Conservation (phyloP, 2,888 invertebrate genomes). For the Andrena praecox region DNA sequence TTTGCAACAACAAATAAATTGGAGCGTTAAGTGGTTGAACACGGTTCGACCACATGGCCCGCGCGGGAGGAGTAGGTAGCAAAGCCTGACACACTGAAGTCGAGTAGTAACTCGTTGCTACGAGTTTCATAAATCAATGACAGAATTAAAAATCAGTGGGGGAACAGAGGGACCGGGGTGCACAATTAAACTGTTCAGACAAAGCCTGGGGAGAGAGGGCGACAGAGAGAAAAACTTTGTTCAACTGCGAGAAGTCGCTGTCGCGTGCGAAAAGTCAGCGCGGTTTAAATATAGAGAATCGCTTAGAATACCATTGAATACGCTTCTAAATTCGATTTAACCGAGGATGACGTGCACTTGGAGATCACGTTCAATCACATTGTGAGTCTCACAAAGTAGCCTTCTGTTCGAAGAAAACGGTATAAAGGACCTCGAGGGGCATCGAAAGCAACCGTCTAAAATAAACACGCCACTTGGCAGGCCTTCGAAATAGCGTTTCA, state of each 20-base stretch:
- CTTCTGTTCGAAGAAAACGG: conserved; percentile 51
- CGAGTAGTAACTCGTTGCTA: not conserved
- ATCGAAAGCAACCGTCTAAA: conserved; percentile 61
- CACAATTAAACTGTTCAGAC: not conserved
- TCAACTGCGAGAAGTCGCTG: not conserved
- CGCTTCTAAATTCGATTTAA: conserved; percentile 4
- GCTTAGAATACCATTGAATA: conserved; percentile 15
- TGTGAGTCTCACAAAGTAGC: conserved; percentile 42
- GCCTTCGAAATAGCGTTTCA: conserved; percentile 61
- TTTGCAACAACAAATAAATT: conserved; percentile 34
- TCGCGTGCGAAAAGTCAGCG: conserved; percentile 12
- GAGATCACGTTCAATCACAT: conserved; percentile 48
- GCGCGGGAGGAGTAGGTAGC: not conserved
- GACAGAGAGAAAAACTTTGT: not conserved
- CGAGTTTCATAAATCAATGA: not conserved
- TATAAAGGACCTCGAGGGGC: conserved; percentile 47
- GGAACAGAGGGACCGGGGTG: not conserved
- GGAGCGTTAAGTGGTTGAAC: not conserved
- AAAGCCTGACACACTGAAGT: not conserved
- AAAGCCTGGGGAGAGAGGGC: not conserved
- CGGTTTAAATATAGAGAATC: conserved; percentile 39
- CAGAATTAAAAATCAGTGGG: not conserved
- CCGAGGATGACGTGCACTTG: conserved; percentile 21
- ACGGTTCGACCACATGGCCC: not conserved
- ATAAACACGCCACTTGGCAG: conserved; percentile 67